phyloP scores from a whole-genome alignment of 92 coral and sea anemone species.

The Epizoanthus scotinus region DNA sequence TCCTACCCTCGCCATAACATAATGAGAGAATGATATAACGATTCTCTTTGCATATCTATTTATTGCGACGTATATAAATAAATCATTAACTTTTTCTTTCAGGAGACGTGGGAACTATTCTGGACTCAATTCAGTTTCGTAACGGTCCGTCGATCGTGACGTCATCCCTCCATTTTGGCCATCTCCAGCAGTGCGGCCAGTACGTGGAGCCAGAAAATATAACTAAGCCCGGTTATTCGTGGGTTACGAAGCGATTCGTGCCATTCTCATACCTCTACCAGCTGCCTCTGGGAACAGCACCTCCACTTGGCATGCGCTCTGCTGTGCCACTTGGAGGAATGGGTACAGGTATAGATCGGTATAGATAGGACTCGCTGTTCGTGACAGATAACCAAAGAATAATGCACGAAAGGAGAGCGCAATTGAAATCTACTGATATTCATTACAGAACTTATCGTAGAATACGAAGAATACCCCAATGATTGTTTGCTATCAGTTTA shows the following conservation, averaged over 20 bases:
- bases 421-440: no score
- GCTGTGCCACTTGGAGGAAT: constrained; percentile 93
- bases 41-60: no score
- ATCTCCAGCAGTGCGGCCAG: constrained; percentile 72
- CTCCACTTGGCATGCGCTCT: constrained; percentile 91
- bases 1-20: no score
- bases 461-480: no score
- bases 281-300: constrained; percentile 62
- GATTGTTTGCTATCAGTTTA: no score
- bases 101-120: constrained; percentile 63
- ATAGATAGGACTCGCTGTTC: not conserved
- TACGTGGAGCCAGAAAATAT: constrained; percentile 86
- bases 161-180: constrained; percentile 61
- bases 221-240: constrained; percentile 53
- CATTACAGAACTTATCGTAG: no score
- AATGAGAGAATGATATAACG: no score
- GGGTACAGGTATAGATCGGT: constrained; percentile 83
- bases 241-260: constrained; percentile 71
- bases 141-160: constrained; percentile 81
- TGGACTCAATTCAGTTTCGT: constrained; percentile 71
- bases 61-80: no score
- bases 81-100: not conserved
- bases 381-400: not conserved
- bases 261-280: constrained; percentile 71
- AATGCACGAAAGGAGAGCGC: no score